Evolutionary conservation across 1,140 invertebrate species (phyloP).

Genomic region (Drosophila arawakana): DNA sequence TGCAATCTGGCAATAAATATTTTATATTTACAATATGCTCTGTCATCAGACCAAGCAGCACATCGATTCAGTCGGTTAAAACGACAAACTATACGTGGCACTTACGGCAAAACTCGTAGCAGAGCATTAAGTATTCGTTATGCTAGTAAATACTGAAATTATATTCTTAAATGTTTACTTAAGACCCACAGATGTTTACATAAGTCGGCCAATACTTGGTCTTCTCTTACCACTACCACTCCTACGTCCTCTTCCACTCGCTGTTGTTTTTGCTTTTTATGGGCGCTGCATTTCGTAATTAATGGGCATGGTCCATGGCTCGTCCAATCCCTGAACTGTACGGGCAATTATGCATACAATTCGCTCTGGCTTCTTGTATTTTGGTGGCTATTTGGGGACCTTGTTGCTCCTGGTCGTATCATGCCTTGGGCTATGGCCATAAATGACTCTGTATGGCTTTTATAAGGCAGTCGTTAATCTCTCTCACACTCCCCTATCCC

Average conservation of each 20-base stretch:
- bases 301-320: constrained; percentile 40
- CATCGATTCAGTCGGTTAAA: constrained; percentile 27
- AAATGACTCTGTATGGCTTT: constrained; percentile 57
- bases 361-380: constrained; percentile 16
- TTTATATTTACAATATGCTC: constrained; percentile 70
- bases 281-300: constrained; percentile 66
- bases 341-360: constrained; percentile 61
- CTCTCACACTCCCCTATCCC: neutral
- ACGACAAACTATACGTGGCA: neutral
- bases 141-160: constrained; percentile 17
- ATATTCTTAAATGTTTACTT: constrained; percentile 42
- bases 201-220: constrained; percentile 8
- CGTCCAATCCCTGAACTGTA: constrained; percentile 7
- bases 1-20: constrained; percentile 79
- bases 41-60: constrained; percentile 1
- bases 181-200: constrained; percentile 33
- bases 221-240: neutral
- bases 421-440: constrained; percentile 6
- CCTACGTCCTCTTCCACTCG: neutral
- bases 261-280: constrained; percentile 37
- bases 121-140: constrained; percentile 24
- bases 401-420: constrained; percentile 42
- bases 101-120: neutral
- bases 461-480: constrained; percentile 52
- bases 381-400: constrained; percentile 57